These are phyloP conservation scores for Zelostemma sp. DNA, from an alignment of 1,140 invertebrate species.

Conservation along the genomic window DNA sequence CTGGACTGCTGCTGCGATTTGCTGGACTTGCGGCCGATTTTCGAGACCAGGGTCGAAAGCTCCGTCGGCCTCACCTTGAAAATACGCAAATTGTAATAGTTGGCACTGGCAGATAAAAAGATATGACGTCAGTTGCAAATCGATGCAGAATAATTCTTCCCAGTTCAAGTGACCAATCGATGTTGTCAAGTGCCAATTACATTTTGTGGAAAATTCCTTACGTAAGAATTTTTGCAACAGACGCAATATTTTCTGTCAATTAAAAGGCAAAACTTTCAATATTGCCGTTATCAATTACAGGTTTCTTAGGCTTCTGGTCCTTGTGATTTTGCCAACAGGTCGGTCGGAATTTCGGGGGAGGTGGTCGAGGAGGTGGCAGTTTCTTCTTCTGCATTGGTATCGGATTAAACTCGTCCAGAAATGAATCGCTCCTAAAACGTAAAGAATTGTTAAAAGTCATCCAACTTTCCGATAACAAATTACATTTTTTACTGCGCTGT, in stretches of 20 bases:
- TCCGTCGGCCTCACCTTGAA: conserved; percentile 62
- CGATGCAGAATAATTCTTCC: no score
- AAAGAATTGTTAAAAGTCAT: no score
- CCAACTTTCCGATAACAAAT: no score
- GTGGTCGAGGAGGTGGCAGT: conserved; percentile 66
- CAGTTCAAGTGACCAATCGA: not conserved
- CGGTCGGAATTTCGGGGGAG: conserved; percentile 63
- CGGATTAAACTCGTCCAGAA: conserved; percentile 43
- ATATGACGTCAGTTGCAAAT: no score
- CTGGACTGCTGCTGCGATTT: conserved; percentile 19
- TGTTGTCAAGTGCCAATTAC: not conserved
- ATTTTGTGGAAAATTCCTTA: not conserved
- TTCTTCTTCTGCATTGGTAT: conserved; percentile 63
- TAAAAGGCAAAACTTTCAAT: no score
- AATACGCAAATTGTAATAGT: no score
- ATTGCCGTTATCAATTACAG: no score
- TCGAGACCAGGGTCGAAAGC: conserved; percentile 57
- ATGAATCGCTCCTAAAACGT: conserved; percentile 56
- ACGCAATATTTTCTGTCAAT: no score
- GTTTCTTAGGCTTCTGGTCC: conserved; percentile 59
- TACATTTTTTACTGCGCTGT: no score
- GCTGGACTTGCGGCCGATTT: conserved; percentile 48
- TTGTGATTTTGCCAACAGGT: conserved; percentile 47
- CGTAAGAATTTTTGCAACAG: not conserved
- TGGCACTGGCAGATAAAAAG: no score